A percentile compares a stretch with the other conserved stretches of the same genome.
Conservation (phyloP, 2,888 invertebrate species). For the Patella depressa region DNA sequence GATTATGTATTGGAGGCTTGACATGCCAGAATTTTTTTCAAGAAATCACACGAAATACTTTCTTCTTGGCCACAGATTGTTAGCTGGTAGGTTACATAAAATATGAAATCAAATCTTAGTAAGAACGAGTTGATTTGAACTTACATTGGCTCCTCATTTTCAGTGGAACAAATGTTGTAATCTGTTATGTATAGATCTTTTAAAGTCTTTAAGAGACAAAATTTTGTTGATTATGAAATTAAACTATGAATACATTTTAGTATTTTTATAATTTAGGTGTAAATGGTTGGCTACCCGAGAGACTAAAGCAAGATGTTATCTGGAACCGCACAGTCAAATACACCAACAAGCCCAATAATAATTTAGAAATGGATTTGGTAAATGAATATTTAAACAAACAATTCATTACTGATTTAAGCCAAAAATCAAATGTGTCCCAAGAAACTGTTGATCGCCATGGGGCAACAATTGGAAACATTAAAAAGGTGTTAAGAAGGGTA, state of each 20-base stretch:
- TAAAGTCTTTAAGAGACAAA: too few relatives aligned
- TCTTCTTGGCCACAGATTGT: background rate
- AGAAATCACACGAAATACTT: background rate
- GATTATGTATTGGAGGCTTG: background rate
- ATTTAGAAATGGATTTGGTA: background rate
- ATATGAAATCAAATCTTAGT: too few relatives aligned
- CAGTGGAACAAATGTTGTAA: too few relatives aligned
- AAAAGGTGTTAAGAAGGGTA: too few relatives aligned
- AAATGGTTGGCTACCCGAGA: background rate
- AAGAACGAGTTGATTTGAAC: too few relatives aligned
- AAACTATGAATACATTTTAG: background rate
- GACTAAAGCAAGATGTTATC: background rate
- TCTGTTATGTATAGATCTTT: too few relatives aligned
- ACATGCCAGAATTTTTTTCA: background rate
- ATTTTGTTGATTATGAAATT: too few relatives aligned
- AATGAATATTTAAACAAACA: background rate
- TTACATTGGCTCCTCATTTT: too few relatives aligned
- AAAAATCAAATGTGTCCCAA: background rate
- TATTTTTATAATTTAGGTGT: background rate
- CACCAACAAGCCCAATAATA: background rate
- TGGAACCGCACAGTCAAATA: background rate
- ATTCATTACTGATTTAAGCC: background rate
- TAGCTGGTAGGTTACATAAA: background rate
- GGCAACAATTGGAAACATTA: background rate
- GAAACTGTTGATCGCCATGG: conserved; percentile 3